Evolutionary conservation across 2,797 vertebrate genomes (phyloP), one percentile per base, ranked within the genome.

Genomic region (Pseudochromis fuscus): DNA sequence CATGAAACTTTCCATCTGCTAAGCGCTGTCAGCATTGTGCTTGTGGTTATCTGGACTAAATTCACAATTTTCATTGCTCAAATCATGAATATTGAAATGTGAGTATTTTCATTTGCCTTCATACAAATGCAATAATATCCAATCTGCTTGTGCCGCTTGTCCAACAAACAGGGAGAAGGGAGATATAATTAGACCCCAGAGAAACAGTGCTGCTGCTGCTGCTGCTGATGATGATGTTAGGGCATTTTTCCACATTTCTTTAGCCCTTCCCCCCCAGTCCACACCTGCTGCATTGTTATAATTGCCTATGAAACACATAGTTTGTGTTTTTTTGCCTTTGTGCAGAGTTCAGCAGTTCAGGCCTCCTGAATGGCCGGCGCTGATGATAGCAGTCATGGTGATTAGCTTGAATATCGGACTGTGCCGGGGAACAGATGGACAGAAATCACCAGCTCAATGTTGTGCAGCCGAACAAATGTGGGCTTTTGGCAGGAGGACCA

Each of bases 371-470:
- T 77, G 76, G 64, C 75, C 45, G 5, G 24, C 16, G 24, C 72
- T 75, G 74, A 82, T 79, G 83, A 76, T 38, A 51, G 78, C 64
- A 52, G 81, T 85, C 75, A 71, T 55, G 81, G 80, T 81, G 88
- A 92, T 92, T 88, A 88, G 81, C 83, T 71, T 51, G 75, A 83
- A 77, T 81, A 84, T 84, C 24, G 13, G 79, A 58, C 81, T 74
- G 75, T 72, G 81, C 75, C 6, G 67, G 49, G 64, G 83, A 91
- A 87, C 92, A 93, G 92, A 93, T 92, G 91, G 92, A 84, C 74
- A 78, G 82, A 89, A 92, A 91, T 92, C 85, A 90, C 50, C 57
- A 58, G 83, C 84, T 90, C 88, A 85, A 48, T 86, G 88, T 87
- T 85, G 88, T 80, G 80, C 73, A 78, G 82, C 85, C 51, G 67